Base-by-base conservation (phyloP, 2,113 vertebrate species). In the Heteronetta atricapilla region DNA sequence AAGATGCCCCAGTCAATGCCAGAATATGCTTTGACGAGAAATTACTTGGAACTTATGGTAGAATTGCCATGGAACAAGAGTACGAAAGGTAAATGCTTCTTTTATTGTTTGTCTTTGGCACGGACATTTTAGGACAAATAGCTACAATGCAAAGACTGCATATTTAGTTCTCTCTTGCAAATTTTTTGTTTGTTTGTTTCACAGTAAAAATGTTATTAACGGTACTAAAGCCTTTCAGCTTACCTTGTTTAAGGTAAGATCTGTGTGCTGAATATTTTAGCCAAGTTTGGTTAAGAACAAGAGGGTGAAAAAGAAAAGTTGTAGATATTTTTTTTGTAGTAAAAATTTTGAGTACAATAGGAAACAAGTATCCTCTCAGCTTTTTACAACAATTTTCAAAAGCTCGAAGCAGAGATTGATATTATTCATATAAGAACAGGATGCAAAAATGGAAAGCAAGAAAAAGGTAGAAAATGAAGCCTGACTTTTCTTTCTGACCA, bases 1-100 rank as follows among this genome's bases (percentile, higher is more conserved):
- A 99, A 99, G 97, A 99, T 99, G 99, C 99, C 99, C 62, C 99
- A 99, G 90, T 99, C 99, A 44, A 99, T 99, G 99, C 99, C 99
- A 10, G 99, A 99, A 95, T 99, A 98, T 60, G 98, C 99, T 38
- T 98, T 99, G 82, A 99, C 99, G 22, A 98, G 99, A 74, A 99
- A 99, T 98, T 99, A 99, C 94, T 96, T 99, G 97, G 99, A 99
- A 69, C 97, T 99, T 88, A 99, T 99, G 99, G 98, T 99, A 66
- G 99, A 99, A 90, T 96, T 99, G 81, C 99, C 99, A 1, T 99
- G 99, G 99, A 99, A 97, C 95, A 99, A 99, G 96, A 99, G 98
- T 95, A 99, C 99, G 1, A 99, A 98, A 97, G 99, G 99, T 94
- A 87, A 53, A 52, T 7, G 8, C 11, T 63, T 82, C 38, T 86